Percentiles rank a stretch among this genome's conserved stretches.
Conservation (phyloP, 2,113 vertebrate genomes). For the Odobenus rosmarus region DNA sequence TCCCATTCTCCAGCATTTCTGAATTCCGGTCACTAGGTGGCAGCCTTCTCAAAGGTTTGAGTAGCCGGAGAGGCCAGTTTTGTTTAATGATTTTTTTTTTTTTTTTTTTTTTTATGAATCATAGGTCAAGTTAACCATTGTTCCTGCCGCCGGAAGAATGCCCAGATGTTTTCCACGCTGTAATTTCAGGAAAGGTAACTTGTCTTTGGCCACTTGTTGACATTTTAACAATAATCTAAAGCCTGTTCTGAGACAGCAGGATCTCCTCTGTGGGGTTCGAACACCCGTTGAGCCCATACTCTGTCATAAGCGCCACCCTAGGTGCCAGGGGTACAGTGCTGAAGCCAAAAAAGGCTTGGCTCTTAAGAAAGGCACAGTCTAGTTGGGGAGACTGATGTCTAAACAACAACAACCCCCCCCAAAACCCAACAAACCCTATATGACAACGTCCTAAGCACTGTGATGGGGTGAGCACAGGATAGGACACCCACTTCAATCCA, state of each 20-base stretch:
- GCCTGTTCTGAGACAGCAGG: not conserved
- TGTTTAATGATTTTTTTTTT: not conserved
- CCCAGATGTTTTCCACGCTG: conserved; percentile 20
- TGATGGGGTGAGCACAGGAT: not conserved
- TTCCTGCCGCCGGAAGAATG: conserved; percentile 27
- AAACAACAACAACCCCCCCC: conserved; percentile 11
- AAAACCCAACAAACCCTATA: not conserved
- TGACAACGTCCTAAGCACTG: not conserved
- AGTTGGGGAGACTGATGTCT: not conserved
- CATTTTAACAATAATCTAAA: conserved; percentile 6
- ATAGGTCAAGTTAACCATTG: conserved; percentile 3
- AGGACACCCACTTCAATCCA: not conserved
- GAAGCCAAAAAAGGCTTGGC: not conserved
- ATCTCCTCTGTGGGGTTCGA: not conserved
- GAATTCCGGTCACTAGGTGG: conserved; percentile 54
- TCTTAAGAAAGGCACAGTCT: not conserved
- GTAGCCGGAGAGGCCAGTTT: not conserved
- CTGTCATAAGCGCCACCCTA: not conserved
- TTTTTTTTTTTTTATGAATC: not conserved
- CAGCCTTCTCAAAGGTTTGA: conserved; percentile 66
- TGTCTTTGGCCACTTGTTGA: conserved; percentile 33
- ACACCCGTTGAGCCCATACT: not conserved
- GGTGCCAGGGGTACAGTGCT: not conserved
- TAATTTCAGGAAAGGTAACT: conserved; percentile 20
- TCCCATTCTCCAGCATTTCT: conserved; percentile 3